Base-by-base conservation (phyloP, 2,113 vertebrate genomes). In the Elephas maximus region DNA sequence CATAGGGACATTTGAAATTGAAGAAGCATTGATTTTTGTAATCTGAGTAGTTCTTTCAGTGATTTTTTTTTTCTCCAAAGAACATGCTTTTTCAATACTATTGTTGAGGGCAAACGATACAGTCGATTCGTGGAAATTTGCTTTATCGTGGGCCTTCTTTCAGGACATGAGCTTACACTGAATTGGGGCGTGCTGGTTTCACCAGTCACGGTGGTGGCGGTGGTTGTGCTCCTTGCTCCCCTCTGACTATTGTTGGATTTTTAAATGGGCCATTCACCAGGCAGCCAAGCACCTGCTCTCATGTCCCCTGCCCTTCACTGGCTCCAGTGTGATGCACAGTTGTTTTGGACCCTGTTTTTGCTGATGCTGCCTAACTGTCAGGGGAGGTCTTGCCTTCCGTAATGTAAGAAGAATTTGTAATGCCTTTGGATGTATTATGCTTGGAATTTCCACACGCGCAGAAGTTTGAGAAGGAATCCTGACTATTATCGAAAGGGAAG, bases 271-370 rank as follows among this genome's bases (percentile, higher is more conserved):
- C 98, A 97, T 98, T 97, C 93, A 93, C 88, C 95, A 97, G 94
- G 71, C 91, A 83, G 96, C 90, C 0, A 8, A 65, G 91, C 96
- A 98, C 97, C 96, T 97, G 97, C 91, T 92, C 57, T 82, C 2
- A 0, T 89, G 79, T 93, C 91, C 76, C 74, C 83, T 91, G 90
- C 83, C 85, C 98, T 92, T 96, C 17, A 0, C 94, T 97, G 96
- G 88, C 92, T 97, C 96, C 97, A 98, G 17, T 92, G 95, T 94
- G 93, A 88, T 90, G 85, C 62, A 26, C 91, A 78, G 96, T 96
- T 97, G 96, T 94, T 98, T 65, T 91, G 90, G 97, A 94, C 91
- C 51, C 95, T 97, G 77, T 90, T 93, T 96, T 94, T 96, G 96
- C 97, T 98, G 95, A 96, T 97, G 93, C 93, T 97, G 95, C 92